These are phyloP conservation scores for Rosalia funebris DNA, from an alignment of 2,888 invertebrate species.

Conservation along the genomic window DNA sequence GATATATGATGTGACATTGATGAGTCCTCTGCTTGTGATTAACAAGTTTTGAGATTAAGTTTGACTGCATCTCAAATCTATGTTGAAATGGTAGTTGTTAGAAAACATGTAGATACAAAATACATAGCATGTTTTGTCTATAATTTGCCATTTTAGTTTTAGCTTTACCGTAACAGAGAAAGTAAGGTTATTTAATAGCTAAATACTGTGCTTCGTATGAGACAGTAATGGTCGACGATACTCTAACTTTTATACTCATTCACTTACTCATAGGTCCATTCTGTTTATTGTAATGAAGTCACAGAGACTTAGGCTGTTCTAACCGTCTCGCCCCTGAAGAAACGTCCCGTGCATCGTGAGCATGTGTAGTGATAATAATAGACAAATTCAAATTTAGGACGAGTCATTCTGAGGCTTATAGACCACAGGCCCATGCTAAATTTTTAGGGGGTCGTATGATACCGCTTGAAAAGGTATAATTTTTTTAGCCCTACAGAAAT, in stretches of 20 bases:
- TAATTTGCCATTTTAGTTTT: constrained; percentile 56
- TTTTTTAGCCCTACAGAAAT: neutral
- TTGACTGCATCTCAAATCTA: constrained; percentile 52
- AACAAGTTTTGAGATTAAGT: constrained; percentile 47
- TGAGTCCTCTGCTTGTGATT: constrained; percentile 48
- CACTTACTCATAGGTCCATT: constrained; percentile 20
- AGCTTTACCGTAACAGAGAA: constrained; percentile 45
- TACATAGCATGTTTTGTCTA: constrained; percentile 57
- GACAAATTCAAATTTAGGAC: constrained; percentile 28
- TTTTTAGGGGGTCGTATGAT: too few relatives aligned
- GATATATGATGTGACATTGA: constrained; percentile 42
- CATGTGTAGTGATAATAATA: constrained; percentile 56
- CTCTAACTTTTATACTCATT: constrained; percentile 5
- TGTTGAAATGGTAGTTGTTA: constrained; percentile 54
- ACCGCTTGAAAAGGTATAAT: too few relatives aligned
- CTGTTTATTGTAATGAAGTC: constrained; percentile 61
- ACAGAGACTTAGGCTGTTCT: constrained; percentile 59
- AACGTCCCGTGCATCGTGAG: constrained; percentile 53
- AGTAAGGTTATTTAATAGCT: constrained; percentile 32
- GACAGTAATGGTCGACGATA: constrained; percentile 27
- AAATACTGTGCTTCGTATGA: constrained; percentile 31
- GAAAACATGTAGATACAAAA: constrained; percentile 48
- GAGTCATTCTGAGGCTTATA: constrained; percentile 15
- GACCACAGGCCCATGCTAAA: too few relatives aligned
- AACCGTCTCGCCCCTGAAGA: constrained; percentile 29